A percentile compares a stretch with the other conserved stretches of the same genome.
phyloP scores from a whole-genome alignment of 2,888 invertebrate species.

The Scaptomyza caliginosa region DNA sequence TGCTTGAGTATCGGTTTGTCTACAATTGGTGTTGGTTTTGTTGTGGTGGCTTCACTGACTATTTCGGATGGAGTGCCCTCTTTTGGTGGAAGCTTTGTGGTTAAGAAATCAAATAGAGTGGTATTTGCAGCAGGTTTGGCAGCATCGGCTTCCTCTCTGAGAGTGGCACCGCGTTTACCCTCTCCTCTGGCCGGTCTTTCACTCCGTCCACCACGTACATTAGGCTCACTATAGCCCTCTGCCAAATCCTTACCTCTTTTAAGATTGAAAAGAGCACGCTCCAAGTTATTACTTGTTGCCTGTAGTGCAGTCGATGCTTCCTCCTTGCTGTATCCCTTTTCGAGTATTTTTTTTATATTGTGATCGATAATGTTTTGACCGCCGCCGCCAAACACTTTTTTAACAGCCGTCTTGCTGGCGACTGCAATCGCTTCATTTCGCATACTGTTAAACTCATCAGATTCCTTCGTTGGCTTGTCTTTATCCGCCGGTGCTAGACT shows the following conservation, averaged over 20 bases:
- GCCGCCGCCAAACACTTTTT: slow-evolving; percentile 88
- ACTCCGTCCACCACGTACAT: slow-evolving; percentile 34
- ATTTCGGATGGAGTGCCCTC: slow-evolving; percentile 25
- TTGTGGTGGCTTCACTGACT: slow-evolving; percentile 4
- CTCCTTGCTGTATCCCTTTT: slow-evolving; percentile 91
- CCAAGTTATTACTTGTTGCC: slow-evolving; percentile 89
- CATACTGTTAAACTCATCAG: slow-evolving; percentile 94
- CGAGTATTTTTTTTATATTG: slow-evolving; percentile 91
- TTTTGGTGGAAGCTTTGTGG: slow-evolving; percentile 87
- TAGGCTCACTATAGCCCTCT: slow-evolving; percentile 38
- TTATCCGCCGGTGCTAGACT: slow-evolving; percentile 86
- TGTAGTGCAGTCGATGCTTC: slow-evolving; percentile 90
- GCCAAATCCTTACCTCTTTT: slow-evolving; percentile 86
- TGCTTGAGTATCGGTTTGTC: slow-evolving; percentile 36
- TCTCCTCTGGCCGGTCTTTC: slow-evolving; percentile 61
- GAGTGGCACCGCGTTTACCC: slow-evolving; percentile 75
- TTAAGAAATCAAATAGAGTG: slow-evolving; percentile 92
- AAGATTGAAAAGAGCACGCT: slow-evolving; percentile 88
- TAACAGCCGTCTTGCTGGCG: slow-evolving; percentile 88
- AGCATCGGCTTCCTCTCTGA: slow-evolving; percentile 86
- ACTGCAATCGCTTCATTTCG: slow-evolving; percentile 95
- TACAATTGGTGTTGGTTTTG: slow-evolving; percentile 36
- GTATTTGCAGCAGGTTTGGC: slow-evolving; percentile 92
- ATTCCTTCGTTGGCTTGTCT: slow-evolving; percentile 86
- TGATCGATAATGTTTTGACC: slow-evolving; percentile 89